phyloP scores from a whole-genome alignment of 2,113 vertebrate species.

The Takifugu bimaculatus region DNA sequence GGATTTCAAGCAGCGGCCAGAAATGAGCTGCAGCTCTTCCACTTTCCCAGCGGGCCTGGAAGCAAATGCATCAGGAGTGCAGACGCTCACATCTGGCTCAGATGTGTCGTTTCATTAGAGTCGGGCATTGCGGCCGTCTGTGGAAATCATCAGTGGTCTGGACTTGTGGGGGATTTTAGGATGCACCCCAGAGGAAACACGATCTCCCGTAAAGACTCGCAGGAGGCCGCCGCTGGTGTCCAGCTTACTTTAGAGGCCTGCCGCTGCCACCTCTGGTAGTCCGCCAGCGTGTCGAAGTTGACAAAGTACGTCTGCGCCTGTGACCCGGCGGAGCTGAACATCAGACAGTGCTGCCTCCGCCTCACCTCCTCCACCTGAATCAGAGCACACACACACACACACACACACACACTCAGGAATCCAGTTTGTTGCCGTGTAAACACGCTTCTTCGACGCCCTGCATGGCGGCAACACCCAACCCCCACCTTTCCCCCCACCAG shows the following conservation, averaged over 20 bases:
- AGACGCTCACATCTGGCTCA: no score
- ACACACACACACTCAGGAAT: no score
- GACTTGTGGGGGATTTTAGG: slow-evolving; percentile 3
- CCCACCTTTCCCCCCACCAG: slow-evolving; percentile 95
- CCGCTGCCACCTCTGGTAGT: slow-evolving; percentile 92
- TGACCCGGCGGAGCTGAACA: slow-evolving; percentile 89
- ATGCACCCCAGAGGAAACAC: slow-evolving; percentile 1
- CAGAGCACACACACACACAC: slow-evolving; percentile 5
- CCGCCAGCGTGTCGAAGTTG: slow-evolving; percentile 85
- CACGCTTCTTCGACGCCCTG: neutral
- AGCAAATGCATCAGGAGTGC: no score
- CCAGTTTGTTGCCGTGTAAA: neutral
- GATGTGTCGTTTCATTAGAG: no score
- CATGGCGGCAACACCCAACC: slow-evolving; percentile 1
- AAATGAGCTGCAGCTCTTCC: no score
- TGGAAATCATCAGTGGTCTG: no score
- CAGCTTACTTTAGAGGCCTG: slow-evolving; percentile 88
- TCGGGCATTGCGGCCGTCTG: no score
- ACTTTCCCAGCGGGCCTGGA: no score
- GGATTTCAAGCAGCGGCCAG: no score
- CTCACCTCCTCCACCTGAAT: slow-evolving; percentile 88
- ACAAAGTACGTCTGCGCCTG: slow-evolving; percentile 91
- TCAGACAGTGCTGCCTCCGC: slow-evolving; percentile 84
- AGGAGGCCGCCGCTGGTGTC: slow-evolving; percentile 8
- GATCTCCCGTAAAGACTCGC: slow-evolving; percentile 7